These are phyloP conservation scores for Cynaeus angustus DNA, from an alignment of 2,888 invertebrate genomes.

Conservation along the genomic window DNA sequence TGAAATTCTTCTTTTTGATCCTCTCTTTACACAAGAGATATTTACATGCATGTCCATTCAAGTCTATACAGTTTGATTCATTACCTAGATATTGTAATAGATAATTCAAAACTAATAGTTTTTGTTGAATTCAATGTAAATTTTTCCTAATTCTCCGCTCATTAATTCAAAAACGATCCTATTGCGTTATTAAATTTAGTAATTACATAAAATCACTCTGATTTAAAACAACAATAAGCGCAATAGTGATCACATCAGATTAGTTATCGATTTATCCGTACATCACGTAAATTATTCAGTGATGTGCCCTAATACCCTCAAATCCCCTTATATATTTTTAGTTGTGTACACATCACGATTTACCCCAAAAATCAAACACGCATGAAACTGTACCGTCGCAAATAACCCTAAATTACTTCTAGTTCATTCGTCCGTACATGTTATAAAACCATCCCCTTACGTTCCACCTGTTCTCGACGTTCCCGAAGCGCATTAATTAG, in stretches of 20 bases:
- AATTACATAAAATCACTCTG: not conserved
- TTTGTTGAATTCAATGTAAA: too few relatives aligned
- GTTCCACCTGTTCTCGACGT: conserved; percentile 1
- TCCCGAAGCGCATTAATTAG: conserved; percentile 48
- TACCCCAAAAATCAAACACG: conserved; percentile 35
- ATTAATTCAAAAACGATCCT: too few relatives aligned
- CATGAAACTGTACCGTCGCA: conserved; percentile 29
- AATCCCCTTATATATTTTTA: conserved; percentile 37
- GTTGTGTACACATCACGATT: conserved; percentile 28
- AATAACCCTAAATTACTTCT: conserved; percentile 42
- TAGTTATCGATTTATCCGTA: conserved; percentile 36
- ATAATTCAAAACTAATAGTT: too few relatives aligned
- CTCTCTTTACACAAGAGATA: too few relatives aligned
- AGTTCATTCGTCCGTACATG: conserved; percentile 33
- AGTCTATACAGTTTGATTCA: too few relatives aligned
- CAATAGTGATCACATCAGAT: conserved; percentile 11
- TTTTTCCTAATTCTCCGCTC: too few relatives aligned
- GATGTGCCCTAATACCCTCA: conserved; percentile 19
- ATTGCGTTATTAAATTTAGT: too few relatives aligned
- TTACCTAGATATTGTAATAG: too few relatives aligned
- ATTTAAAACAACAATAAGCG: conserved; percentile 36
- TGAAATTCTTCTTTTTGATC: too few relatives aligned
- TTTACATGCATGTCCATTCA: too few relatives aligned
- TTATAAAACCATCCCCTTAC: conserved; percentile 17
- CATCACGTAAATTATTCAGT: conserved; percentile 23